These are phyloP conservation scores for Drosophila nigritarsus DNA, from an alignment of 2,888 invertebrate species.

Conservation along the genomic window DNA sequence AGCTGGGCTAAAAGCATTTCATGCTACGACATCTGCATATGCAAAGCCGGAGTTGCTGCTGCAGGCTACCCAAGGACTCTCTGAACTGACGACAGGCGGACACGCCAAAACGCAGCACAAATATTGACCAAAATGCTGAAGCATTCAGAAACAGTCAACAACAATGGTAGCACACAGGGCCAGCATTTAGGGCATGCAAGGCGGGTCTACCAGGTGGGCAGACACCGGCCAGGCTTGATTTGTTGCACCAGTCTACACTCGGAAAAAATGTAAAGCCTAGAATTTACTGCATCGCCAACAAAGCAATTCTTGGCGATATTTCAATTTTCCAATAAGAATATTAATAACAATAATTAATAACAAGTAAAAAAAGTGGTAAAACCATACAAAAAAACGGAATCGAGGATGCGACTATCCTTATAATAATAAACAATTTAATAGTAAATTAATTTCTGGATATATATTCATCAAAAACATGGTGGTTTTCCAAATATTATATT, in stretches of 20 bases:
- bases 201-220: not conserved
- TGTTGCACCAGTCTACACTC: slow-evolving; percentile 3
- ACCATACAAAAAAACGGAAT: not conserved
- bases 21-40: slow-evolving; percentile 62
- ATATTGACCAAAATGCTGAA: slow-evolving; percentile 73
- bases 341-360: not conserved
- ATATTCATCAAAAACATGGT: not conserved
- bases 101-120: slow-evolving; percentile 67
- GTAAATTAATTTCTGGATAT: not conserved
- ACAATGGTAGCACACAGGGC: slow-evolving; percentile 37
- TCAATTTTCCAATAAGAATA: not conserved
- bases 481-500: not conserved
- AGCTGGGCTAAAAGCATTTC: slow-evolving; percentile 61
- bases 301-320: not conserved
- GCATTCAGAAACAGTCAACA: slow-evolving; percentile 65
- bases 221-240: slow-evolving; percentile 9
- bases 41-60: slow-evolving; percentile 37
- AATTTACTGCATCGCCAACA: too few species aligned
- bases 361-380: not conserved
- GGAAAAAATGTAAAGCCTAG: not conserved
- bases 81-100: slow-evolving; percentile 15
- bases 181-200: slow-evolving; percentile 1
- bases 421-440: not conserved
- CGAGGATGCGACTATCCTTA: not conserved
- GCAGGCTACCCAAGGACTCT: slow-evolving; percentile 8